Evolutionary conservation across 2,797 vertebrate genomes (phyloP).

Genomic region (Macropus fuliginosus): DNA sequence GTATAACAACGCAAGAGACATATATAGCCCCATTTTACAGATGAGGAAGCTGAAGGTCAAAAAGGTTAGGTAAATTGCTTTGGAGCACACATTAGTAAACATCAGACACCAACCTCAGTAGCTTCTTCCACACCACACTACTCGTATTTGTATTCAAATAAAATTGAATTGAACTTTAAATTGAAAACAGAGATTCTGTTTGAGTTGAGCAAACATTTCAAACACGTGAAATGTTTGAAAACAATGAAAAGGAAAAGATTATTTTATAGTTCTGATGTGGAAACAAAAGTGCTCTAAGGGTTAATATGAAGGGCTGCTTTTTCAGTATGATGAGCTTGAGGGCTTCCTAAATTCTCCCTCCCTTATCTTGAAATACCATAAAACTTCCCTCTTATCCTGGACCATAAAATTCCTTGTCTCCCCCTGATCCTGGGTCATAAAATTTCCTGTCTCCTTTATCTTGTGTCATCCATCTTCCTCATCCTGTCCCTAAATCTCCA

Average conservation of each 20-base stretch:
- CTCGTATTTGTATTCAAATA: neutral
- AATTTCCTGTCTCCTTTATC: too few relatives aligned
- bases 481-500: too few relatives aligned
- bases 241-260: neutral
- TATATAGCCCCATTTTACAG: conserved; percentile 3
- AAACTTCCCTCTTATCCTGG: too few relatives aligned
- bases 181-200: neutral
- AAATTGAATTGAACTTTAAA: neutral
- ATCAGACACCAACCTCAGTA: neutral
- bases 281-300: too few relatives aligned
- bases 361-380: too few relatives aligned
- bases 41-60: conserved; percentile 30
- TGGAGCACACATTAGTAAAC: neutral
- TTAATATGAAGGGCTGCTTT: too few relatives aligned
- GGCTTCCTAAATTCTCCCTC: too few relatives aligned
- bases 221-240: neutral
- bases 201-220: neutral
- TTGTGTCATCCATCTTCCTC: too few relatives aligned
- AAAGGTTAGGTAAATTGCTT: conserved; percentile 31
- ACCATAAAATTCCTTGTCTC: too few relatives aligned
- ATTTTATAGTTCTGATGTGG: neutral
- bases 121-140: neutral
- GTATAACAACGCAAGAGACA: neutral
- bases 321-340: too few relatives aligned
- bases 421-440: too few relatives aligned